Conservation (phyloP, 1,140 invertebrate species). For the Heliconius hermathena region DNA sequence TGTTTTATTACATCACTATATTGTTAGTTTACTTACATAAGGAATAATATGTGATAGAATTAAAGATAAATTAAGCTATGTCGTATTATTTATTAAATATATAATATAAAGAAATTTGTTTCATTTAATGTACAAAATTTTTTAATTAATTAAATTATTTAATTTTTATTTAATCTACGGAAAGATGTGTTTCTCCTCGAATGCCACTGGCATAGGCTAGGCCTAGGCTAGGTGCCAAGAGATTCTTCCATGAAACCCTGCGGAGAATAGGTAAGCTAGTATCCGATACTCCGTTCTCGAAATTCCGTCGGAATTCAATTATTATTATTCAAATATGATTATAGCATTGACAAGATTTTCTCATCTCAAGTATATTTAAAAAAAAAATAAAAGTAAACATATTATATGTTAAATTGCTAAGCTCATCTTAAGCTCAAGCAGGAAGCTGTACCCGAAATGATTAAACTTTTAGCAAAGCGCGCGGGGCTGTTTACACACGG, state of each 20-base stretch:
- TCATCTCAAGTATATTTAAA: background rate
- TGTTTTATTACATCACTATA: conserved; percentile 9
- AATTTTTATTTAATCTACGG: too few relatives aligned
- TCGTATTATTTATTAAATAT: too few relatives aligned
- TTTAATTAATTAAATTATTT: too few relatives aligned
- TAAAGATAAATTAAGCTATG: background rate
- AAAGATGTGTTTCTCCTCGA: too few relatives aligned
- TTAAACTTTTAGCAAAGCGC: conserved; percentile 14
- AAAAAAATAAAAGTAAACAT: background rate
- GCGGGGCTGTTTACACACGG: conserved; percentile 61
- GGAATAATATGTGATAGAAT: background rate
- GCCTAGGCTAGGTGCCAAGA: too few relatives aligned
- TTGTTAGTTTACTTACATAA: conserved; percentile 13
- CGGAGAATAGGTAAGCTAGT: too few relatives aligned
- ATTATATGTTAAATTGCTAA: background rate
- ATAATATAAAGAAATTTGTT: too few relatives aligned
- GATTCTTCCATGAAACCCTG: too few relatives aligned
- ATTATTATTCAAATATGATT: background rate
- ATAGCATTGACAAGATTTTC: background rate
- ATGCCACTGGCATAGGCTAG: too few relatives aligned
- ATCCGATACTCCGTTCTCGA: too few relatives aligned
- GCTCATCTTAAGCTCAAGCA: background rate
- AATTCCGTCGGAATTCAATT: too few relatives aligned
- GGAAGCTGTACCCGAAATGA: conserved; percentile 17
- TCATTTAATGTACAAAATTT: too few relatives aligned